Evolutionary conservation across 2,888 invertebrate species (phyloP), one percentile per base, ranked within the genome.

Genomic region (Oligia strigilis): DNA sequence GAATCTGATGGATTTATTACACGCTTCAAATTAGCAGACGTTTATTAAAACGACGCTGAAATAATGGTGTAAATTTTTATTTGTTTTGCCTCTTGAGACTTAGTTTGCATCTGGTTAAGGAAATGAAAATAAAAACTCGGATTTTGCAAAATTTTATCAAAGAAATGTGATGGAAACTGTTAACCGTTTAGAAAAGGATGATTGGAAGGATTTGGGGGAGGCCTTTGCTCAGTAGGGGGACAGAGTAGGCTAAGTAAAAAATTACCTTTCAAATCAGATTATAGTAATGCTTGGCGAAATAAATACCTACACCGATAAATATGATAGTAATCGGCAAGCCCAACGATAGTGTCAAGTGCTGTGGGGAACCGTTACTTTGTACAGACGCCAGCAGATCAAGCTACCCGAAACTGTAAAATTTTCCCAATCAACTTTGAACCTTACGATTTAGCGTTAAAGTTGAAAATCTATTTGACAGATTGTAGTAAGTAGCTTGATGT

Each of bases 1-100:
- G 90, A 91, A 92, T 92, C 84, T 88, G 89, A 90, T 64, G 75
- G 89, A 93, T 94, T 94, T 93, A 93, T 90, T 81, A 85, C 83
- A 36, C 76, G 87, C n/a, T 85, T 89, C 81, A 90, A 89, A 92
- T 92, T 88, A 89, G 87, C 83, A 83, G 83, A 77, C 82, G 77
- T 90, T 91, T 93, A 91, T 92, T 91, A 87, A 88, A 84, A 80
- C 78, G 76, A 80, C 86, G 73, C 75, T 89, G 87, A 91, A 87
- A 87, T 90, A 92, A 87, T 82, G 70, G 29, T 73, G 65, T 29
- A 46, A 65, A 71, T 84, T 84, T 83, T 81, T 71, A 65, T 71
- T 75, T 75, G 6, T 65, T 72, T 67, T n/a, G 40, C 8, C 6
- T 46, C 29, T 75, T 75, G 75, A 23, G 76, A 75, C 86, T 69